These are phyloP conservation scores for Cyclargus thomasi DNA, from an alignment of 1,140 invertebrate species.

Conservation along the genomic window DNA sequence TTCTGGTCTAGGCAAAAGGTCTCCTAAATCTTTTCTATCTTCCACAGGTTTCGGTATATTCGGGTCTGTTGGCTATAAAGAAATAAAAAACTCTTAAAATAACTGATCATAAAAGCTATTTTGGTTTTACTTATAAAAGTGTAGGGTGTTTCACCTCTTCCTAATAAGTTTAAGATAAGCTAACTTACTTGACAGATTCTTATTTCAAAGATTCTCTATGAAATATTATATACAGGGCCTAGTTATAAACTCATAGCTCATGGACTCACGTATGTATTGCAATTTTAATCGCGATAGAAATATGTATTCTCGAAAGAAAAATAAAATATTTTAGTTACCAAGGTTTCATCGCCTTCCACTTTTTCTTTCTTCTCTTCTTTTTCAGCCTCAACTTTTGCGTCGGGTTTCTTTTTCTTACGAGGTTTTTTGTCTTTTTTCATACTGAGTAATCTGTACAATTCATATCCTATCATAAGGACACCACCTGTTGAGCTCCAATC, in stretches of 20 bases:
- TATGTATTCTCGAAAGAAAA: too few species aligned
- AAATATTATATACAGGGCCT: too few species aligned
- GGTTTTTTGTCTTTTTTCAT: slow-evolving; percentile 83
- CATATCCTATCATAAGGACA: slow-evolving; percentile 97
- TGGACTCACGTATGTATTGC: too few species aligned
- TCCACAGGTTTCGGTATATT: slow-evolving; percentile 31
- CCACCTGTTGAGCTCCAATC: slow-evolving; percentile 93
- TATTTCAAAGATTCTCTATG: too few species aligned
- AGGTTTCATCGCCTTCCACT: slow-evolving; percentile 40
- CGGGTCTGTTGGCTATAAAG: not conserved
- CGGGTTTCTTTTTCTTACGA: slow-evolving; percentile 72
- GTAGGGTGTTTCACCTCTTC: too few species aligned
- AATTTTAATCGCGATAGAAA: too few species aligned
- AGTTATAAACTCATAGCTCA: too few species aligned
- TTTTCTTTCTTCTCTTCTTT: slow-evolving; percentile 58
- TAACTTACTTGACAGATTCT: too few species aligned
- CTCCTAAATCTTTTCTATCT: slow-evolving; percentile 50
- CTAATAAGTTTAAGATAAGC: too few species aligned
- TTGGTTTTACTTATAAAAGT: too few species aligned
- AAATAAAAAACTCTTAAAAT: not conserved
- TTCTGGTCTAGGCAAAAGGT: slow-evolving; percentile 40
- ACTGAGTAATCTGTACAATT: slow-evolving; percentile 93
- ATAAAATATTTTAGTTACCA: too few species aligned
- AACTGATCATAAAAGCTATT: not conserved
- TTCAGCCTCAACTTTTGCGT: slow-evolving; percentile 52